phyloP scores from a whole-genome alignment of 2,888 invertebrate genomes.

The Ormyrus labotus region DNA sequence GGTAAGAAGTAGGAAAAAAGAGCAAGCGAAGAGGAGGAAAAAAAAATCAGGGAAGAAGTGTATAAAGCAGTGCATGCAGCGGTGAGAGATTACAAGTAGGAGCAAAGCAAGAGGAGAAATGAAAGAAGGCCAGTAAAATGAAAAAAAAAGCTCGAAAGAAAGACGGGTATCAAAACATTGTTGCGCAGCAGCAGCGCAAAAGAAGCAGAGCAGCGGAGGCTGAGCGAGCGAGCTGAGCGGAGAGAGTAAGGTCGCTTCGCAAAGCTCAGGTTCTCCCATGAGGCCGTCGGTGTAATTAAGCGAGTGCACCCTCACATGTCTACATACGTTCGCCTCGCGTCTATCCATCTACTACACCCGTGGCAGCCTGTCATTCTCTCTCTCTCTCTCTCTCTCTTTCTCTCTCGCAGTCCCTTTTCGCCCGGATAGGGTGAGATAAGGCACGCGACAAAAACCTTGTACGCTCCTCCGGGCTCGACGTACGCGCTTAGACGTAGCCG shows the following conservation, averaged over 20 bases:
- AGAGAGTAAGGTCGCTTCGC: slow-evolving; percentile 66
- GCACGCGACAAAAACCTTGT: slow-evolving; percentile 49
- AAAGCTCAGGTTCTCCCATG: slow-evolving; percentile 73
- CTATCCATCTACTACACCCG: slow-evolving; percentile 70
- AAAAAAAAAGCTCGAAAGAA: slow-evolving; percentile 49
- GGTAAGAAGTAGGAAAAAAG: neutral
- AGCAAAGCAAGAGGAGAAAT: slow-evolving; percentile 43
- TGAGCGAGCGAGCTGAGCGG: slow-evolving; percentile 56
- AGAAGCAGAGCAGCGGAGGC: slow-evolving; percentile 58
- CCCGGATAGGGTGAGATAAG: slow-evolving; percentile 54
- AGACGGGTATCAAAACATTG: slow-evolving; percentile 57
- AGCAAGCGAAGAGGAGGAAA: neutral
- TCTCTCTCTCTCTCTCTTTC: slow-evolving; percentile 18
- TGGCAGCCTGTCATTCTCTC: slow-evolving; percentile 64
- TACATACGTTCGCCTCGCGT: slow-evolving; percentile 72
- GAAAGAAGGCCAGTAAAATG: slow-evolving; percentile 37
- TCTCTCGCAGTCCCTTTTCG: slow-evolving; percentile 23
- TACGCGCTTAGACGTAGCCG: neutral
- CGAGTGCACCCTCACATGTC: slow-evolving; percentile 75
- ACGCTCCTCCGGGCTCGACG: neutral
- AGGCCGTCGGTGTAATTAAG: slow-evolving; percentile 75
- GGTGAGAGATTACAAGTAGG: slow-evolving; percentile 49
- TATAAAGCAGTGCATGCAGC: slow-evolving; percentile 40
- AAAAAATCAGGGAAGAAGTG: slow-evolving; percentile 14
- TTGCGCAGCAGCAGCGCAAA: slow-evolving; percentile 16